These are phyloP conservation scores for Herminia tarsipennalis DNA, from an alignment of 2,888 invertebrate genomes.

Conservation along the genomic window DNA sequence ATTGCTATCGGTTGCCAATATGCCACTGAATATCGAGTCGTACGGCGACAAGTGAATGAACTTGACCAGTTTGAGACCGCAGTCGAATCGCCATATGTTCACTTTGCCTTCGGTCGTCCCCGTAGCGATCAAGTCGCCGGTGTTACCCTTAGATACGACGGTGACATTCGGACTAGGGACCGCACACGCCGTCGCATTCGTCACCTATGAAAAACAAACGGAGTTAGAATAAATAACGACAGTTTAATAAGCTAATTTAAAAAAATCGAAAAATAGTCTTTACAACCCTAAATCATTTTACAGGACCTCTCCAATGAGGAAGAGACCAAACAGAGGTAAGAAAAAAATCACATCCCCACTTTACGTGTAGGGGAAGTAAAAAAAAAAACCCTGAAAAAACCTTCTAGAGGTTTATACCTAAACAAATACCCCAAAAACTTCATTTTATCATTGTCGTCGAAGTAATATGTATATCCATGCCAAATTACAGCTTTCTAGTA, in stretches of 20 bases:
- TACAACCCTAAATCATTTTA: no score
- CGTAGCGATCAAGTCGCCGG: constrained; percentile 85
- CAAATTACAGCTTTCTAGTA: no score
- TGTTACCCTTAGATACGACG: constrained; percentile 87
- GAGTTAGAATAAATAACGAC: not conserved
- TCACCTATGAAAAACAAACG: constrained; percentile 73
- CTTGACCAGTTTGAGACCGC: constrained; percentile 90
- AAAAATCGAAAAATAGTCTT: no score
- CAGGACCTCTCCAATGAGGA: no score
- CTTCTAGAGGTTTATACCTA: no score
- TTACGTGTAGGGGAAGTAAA: no score
- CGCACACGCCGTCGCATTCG: constrained; percentile 93
- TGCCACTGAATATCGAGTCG: constrained; percentile 81
- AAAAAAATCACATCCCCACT: no score
- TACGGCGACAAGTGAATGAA: constrained; percentile 83
- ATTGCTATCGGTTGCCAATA: constrained; percentile 70
- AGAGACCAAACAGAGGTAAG: no score
- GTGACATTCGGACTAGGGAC: constrained; percentile 82
- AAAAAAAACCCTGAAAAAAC: no score
- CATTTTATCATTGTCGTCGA: no score
- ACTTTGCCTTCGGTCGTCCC: constrained; percentile 88
- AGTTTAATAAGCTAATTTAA: not conserved
- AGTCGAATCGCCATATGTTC: constrained; percentile 93
- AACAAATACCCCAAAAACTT: no score
- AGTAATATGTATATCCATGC: no score